Base-by-base conservation (phyloP, 1,140 invertebrate genomes). In the Berghia stephanieae region DNA sequence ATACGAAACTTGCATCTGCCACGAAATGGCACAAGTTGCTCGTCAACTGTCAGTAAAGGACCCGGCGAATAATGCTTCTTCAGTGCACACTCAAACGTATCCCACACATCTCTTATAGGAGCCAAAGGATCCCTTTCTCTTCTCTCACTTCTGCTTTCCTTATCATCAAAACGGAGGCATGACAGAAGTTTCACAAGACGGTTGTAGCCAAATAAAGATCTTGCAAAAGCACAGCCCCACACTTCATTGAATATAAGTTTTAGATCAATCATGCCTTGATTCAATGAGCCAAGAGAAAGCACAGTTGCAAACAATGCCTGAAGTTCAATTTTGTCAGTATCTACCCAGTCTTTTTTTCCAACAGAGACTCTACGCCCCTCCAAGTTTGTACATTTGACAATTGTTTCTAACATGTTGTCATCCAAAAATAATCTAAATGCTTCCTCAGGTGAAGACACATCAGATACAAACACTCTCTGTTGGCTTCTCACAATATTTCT, bases 1-100 rank as follows among this genome's bases (percentile, higher is more conserved):
- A 86, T 84, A 21, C 78, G 44, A 77, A 84, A 86, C 27, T 68
- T 60, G 71, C 84, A 86, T 18, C 79, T 36, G 3, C 82, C 85
- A 42, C 81, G 21, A 72, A 84, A 85, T 13, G 79, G 70, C 27
- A 85, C 67, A 55, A 87, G 76, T 71, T 86, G 85, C 68, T 87
- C 83, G 78, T 86, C 86, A 18, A 87, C 80, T 8, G 81, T 81
- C 13, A 87, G 1, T 46, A 72, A 43, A 46, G 82, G 42, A 24
- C 79, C 60, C 2, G 78, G 79, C 1, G 73, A 71, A 46, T 82
- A 82, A 60, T 74, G 66, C 42, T 66, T 72, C 21, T 16, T 21
- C 27, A 83, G 66, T 13, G 27, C 36, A 31, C 27, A 40, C n/a
- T 40, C 55, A 24, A 81, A 80, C 57, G 60, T 73, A 43, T 80